Evolutionary conservation across 64 coral and sea anemone genomes (phyloP).

Genomic region (Pocillopora damicornis): DNA sequence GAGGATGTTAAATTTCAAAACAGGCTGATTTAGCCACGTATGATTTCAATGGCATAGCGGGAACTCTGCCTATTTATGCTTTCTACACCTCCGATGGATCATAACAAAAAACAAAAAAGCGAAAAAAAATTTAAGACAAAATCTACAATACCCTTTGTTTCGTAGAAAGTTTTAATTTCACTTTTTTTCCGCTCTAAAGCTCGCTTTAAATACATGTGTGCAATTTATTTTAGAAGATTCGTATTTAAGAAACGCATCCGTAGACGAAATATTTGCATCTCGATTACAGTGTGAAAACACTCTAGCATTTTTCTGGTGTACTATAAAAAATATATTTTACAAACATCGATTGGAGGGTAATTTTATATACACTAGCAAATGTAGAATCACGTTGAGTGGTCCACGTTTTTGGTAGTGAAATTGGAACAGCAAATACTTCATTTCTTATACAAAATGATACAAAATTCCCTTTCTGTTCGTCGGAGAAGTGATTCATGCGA

Average conservation of each 20-base stretch:
- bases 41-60: conserved; percentile 4
- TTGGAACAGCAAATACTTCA: neutral
- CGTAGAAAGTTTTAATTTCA: conserved; percentile 8
- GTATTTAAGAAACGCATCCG: neutral
- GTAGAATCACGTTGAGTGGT: neutral
- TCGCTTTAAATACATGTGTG: conserved; percentile 1
- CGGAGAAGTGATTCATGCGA: neutral
- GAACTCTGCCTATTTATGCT: neutral
- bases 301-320: neutral
- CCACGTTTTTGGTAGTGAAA: neutral
- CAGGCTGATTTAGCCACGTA: neutral
- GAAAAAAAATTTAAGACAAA: neutral
- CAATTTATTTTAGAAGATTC: neutral
- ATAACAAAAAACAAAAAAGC: neutral
- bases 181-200: conserved; percentile 13
- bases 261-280: neutral
- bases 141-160: neutral
- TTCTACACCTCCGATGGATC: neutral
- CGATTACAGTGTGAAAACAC: neutral
- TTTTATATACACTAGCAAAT: conserved; percentile 8
- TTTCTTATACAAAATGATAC: conserved; percentile 8
- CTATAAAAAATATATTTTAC: conserved; percentile 29
- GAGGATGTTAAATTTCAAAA: neutral
- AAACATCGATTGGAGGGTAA: neutral
- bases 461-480: neutral